These are phyloP conservation scores for Molorchus minor DNA, from an alignment of 2,888 invertebrate species.

Conservation along the genomic window DNA sequence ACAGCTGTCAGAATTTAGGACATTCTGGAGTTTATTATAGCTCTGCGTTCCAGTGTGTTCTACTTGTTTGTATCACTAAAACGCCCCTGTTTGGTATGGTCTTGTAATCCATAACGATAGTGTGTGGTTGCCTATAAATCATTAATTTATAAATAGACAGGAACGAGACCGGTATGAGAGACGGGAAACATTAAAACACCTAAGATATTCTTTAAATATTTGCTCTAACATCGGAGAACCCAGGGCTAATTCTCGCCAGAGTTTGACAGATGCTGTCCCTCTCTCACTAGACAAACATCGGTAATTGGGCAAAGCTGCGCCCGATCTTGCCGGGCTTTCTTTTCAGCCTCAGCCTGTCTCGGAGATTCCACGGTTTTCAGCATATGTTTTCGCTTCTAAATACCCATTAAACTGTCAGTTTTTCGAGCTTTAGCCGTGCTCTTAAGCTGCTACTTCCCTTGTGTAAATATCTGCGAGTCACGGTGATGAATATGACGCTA, in stretches of 20 bases:
- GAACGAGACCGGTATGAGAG: constrained; percentile 29
- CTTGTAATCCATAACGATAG: no score
- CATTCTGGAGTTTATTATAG: no score
- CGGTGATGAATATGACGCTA: constrained; percentile 44
- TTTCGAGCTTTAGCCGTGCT: constrained; percentile 22
- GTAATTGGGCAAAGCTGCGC: constrained; percentile 23
- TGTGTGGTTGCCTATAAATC: no score
- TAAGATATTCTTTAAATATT: constrained; percentile 53
- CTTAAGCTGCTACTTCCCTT: constrained; percentile 16
- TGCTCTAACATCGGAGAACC: constrained; percentile 48
- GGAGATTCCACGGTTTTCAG: constrained; percentile 12
- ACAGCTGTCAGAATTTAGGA: no score
- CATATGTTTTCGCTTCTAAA: constrained; percentile 42
- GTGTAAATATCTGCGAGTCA: constrained; percentile 46
- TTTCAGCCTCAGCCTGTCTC: neutral
- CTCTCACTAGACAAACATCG: constrained; percentile 35
- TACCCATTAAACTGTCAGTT: constrained; percentile 42
- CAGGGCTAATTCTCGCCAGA: constrained; percentile 49
- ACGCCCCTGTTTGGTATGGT: no score
- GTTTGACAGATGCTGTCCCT: constrained; percentile 36
- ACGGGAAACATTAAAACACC: constrained; percentile 39
- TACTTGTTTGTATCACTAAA: no score
- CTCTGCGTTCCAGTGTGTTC: no score
- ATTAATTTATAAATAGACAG: constrained; percentile 34
- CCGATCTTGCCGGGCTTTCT: neutral